phyloP scores from a whole-genome alignment of 1,140 invertebrate genomes.

The Tetramorium parvispinum region DNA sequence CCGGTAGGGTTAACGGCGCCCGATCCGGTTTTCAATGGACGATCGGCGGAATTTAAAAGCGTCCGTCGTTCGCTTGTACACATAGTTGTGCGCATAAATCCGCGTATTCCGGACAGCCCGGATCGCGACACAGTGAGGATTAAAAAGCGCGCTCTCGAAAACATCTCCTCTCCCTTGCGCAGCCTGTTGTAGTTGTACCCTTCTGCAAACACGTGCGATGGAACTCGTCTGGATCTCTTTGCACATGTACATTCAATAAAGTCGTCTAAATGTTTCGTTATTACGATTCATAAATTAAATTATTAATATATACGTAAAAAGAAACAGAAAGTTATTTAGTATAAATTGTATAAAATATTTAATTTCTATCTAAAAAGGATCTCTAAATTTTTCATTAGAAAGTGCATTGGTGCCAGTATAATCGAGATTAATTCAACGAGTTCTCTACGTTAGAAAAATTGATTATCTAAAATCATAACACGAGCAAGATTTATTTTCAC shows the following conservation, averaged over 20 bases:
- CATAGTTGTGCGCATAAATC: slow-evolving; percentile 54
- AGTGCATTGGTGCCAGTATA: neutral
- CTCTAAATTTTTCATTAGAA: neutral
- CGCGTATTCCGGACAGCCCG: slow-evolving; percentile 21
- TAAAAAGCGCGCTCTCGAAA: slow-evolving; percentile 54
- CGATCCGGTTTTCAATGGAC: slow-evolving; percentile 62
- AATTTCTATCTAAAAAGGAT: neutral
- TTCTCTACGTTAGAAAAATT: neutral
- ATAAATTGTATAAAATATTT: neutral
- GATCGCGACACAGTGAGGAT: slow-evolving; percentile 44
- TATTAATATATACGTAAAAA: neutral
- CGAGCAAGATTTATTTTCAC: slow-evolving; percentile 16
- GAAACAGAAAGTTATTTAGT: neutral
- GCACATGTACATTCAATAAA: neutral
- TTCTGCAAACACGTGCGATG: neutral
- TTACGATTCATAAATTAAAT: neutral
- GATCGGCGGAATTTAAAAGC: slow-evolving; percentile 66
- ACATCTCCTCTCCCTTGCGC: neutral
- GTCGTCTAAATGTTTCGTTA: neutral
- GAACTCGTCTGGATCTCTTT: neutral
- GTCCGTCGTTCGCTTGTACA: neutral
- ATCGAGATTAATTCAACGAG: neutral
- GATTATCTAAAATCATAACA: neutral
- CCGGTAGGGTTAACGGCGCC: slow-evolving; percentile 71
- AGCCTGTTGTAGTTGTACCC: neutral